Evolutionary conservation across 2,113 vertebrate species (phyloP), one percentile per base, ranked within the genome.

Genomic region (Rhipidura dahli): DNA sequence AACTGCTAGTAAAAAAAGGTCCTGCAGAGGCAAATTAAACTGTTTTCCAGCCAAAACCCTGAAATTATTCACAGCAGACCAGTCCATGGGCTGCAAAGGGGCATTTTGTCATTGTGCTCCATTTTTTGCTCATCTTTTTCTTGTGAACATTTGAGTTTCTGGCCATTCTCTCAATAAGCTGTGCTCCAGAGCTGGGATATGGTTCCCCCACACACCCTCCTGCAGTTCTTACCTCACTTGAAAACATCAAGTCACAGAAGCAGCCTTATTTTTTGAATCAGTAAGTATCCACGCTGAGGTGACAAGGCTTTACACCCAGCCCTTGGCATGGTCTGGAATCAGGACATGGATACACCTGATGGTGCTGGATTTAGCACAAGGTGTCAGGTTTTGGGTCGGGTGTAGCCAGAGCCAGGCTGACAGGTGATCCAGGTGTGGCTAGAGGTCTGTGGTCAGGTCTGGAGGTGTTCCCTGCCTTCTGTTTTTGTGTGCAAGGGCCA

Each of bases 201-300:
- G 65, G 49, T 78, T 66, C 35, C 23, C 13, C 4, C 51, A n/a
- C 37, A 22, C 50, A 40, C 45, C 53, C 64, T 94, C 47, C 93
- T 85, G 85, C 39, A 57, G 69, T 61, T 82, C 91, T 92, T 92
- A 47, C 63, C 89, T 94, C 91, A 40, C 54, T 44, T 86, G 51
- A 83, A 95, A 93, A 89, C 47, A 84, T 75, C 61, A 91, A 72
- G 66, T 66, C 72, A 96, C 51, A 83, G 89, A 69, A 90, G 69
- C 60, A 91, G n/a, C 61, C 73, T 95, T 63, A n/a, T 73, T 94
- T 86, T 85, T 57, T 44, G 75, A 77, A 59, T 83, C 65, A 54
- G 40, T 63, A 45, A 72, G 72, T 21, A 17, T 17, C 87, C 42
- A 30, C 3, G 4, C 56, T 90, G 87, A 50, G 93, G 51, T 66